phyloP scores from a whole-genome alignment of 2,888 invertebrate species.

The Tetragnatha montana region DNA sequence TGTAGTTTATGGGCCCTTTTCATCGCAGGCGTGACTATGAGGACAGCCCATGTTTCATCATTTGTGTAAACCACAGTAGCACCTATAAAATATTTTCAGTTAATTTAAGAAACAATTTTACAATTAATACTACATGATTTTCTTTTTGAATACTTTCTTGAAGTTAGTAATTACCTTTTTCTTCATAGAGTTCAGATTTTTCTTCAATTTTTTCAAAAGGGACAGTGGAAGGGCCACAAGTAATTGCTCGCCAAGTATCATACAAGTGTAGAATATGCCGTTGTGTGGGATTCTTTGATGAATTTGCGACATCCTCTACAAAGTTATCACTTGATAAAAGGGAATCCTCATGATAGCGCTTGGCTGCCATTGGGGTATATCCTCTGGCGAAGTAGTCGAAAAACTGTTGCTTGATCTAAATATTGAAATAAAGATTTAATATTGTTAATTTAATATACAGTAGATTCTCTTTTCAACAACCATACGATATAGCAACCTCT shows the following conservation, averaged over 20 bases:
- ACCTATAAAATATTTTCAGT: too few relatives aligned
- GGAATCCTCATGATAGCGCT: not conserved
- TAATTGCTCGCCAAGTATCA: not conserved
- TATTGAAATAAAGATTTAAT: too few relatives aligned
- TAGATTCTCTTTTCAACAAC: too few relatives aligned
- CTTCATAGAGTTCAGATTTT: not conserved
- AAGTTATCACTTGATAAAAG: not conserved
- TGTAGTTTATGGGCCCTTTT: not conserved
- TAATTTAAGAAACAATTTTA: not conserved
- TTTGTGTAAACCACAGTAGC: too few relatives aligned
- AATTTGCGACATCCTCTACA: not conserved
- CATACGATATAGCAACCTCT: too few relatives aligned
- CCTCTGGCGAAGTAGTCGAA: not conserved
- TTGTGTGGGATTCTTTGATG: not conserved
- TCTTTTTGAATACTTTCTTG: not conserved
- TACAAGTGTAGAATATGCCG: not conserved
- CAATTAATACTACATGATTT: not conserved
- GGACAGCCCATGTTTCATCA: too few relatives aligned
- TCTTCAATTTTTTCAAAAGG: conserved; percentile 4
- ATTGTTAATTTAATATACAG: too few relatives aligned
- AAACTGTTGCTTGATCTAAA: not conserved
- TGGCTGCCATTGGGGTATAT: not conserved
- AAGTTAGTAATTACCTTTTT: not conserved
- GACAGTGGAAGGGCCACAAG: not conserved
- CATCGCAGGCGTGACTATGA: too few relatives aligned